Conservation (phyloP, 2,113 vertebrate genomes). For the Silurus asotus region DNA sequence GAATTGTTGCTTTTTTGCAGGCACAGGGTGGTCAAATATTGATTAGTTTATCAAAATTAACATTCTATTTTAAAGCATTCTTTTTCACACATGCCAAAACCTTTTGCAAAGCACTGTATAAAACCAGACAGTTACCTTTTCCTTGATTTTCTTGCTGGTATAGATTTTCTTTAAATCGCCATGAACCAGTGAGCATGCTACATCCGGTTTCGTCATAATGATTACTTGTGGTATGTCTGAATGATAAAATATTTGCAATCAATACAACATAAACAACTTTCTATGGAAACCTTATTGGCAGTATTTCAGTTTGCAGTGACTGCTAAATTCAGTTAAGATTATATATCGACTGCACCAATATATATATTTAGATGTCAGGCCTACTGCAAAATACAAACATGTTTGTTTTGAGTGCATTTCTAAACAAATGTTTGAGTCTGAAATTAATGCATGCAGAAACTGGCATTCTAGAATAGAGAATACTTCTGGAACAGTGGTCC, state of each 20-base stretch:
- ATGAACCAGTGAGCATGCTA: conserved; percentile 22
- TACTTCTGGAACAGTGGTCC: too few relatives aligned
- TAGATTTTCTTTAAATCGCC: neutral
- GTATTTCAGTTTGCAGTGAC: neutral
- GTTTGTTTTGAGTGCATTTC: too few relatives aligned
- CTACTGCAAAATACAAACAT: neutral
- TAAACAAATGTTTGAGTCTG: too few relatives aligned
- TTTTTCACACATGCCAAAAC: too few relatives aligned
- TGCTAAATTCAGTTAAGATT: neutral
- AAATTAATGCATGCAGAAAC: too few relatives aligned
- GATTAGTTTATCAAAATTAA: too few relatives aligned
- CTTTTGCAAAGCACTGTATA: too few relatives aligned
- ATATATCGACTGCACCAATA: neutral
- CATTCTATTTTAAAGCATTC: too few relatives aligned
- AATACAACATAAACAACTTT: neutral
- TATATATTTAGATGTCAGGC: neutral
- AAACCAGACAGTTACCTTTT: conserved; percentile 2
- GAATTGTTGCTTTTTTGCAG: too few relatives aligned
- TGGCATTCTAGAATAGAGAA: too few relatives aligned
- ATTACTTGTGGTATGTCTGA: conserved; percentile 21
- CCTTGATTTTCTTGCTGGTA: conserved; percentile 20
- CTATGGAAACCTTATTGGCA: neutral
- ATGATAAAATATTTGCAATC: neutral
- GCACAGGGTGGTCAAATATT: too few relatives aligned
- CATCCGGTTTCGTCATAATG: conserved; percentile 33